Base-by-base conservation (phyloP, 2,797 vertebrate species). In the Heteromormyrus szaboi region DNA sequence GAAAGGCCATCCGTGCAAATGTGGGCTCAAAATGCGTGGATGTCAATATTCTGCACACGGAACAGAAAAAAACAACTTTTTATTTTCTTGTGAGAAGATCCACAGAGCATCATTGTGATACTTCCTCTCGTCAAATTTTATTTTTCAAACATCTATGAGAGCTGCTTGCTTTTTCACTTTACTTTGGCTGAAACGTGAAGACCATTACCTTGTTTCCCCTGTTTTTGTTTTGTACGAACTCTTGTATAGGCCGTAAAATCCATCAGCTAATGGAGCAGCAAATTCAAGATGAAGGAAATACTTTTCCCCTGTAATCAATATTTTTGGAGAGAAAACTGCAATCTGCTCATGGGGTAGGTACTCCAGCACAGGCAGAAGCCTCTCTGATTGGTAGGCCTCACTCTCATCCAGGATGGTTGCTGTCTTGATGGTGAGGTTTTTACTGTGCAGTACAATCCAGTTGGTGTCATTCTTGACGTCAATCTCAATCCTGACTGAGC, bases 11-110 rank as follows among this genome's bases (percentile, higher is more conserved):
- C 2, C 94, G 93, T 65, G 95, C 95, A 37, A 94, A 94, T 0
- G 95, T 97, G 62, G 96, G 95, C 92, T 97, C 94, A 93, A 97
- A 97, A 89, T 97, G 94, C n/a, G 94, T 96, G 3, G 95, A 96
- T 84, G 94, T 95, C 88, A 96, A 92, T 6, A 90, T 90, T 92
- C 96, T 97, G 89, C 44, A 86, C 81, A 83, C 72, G 87, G 88
- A 90, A 89, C 14, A 88, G 11, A 51, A 62, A 50, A 84, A 62
- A 50, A 89, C 12, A 19, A 86, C 25, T 53, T 22, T 29, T 11
- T 19, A 51, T 56, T 53, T 33, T 25, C 22, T 33, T 33, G 12
- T 7, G 25, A 54, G 54, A 37, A 54, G 25, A 53, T 54, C 22
- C 51, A 53, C 84, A 53, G 50, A 17, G 50, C 12, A 51, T 17